Conservation (phyloP, 1,140 invertebrate species). For the Meloidogyne hapla region DNA sequence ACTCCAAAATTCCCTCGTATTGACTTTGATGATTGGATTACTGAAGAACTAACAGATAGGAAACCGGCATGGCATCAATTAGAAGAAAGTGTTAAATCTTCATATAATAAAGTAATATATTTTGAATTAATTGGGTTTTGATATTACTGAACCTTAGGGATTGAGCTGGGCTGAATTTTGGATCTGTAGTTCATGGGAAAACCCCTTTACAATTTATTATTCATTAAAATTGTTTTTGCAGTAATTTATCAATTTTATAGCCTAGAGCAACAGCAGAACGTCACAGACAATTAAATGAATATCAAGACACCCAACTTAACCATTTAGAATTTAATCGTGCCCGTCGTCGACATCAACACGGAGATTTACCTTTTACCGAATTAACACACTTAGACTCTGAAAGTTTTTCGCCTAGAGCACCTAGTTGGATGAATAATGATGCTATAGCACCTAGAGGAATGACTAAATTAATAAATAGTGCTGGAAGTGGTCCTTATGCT, state of each 20-base stretch:
- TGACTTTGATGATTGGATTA: constrained; percentile 58
- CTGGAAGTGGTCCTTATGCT: constrained; percentile 54
- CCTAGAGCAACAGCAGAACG: constrained; percentile 54
- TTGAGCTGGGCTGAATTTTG: no score
- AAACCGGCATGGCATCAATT: constrained; percentile 62
- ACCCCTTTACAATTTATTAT: no score
- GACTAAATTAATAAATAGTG: constrained; percentile 9
- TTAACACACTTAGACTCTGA: constrained; percentile 55
- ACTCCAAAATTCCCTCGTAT: constrained; percentile 55
- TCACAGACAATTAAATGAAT: constrained; percentile 55
- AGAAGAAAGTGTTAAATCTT: constrained; percentile 57
- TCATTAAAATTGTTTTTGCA: no score
- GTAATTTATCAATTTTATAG: constrained; percentile 36
- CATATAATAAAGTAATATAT: constrained; percentile 53
- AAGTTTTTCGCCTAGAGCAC: constrained; percentile 47
- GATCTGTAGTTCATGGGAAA: no score
- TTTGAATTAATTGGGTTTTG: no score
- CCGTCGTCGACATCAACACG: constrained; percentile 46
- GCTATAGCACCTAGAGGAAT: constrained; percentile 51
- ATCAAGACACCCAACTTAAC: constrained; percentile 39
- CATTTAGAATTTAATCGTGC: constrained; percentile 39
- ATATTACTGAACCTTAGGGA: no score
- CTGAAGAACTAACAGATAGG: constrained; percentile 38
- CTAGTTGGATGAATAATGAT: constrained; percentile 46
- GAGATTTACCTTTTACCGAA: constrained; percentile 30